These are phyloP conservation scores for Corella eumyota DNA, from an alignment of 23 tunicate species.

Conservation along the genomic window DNA sequence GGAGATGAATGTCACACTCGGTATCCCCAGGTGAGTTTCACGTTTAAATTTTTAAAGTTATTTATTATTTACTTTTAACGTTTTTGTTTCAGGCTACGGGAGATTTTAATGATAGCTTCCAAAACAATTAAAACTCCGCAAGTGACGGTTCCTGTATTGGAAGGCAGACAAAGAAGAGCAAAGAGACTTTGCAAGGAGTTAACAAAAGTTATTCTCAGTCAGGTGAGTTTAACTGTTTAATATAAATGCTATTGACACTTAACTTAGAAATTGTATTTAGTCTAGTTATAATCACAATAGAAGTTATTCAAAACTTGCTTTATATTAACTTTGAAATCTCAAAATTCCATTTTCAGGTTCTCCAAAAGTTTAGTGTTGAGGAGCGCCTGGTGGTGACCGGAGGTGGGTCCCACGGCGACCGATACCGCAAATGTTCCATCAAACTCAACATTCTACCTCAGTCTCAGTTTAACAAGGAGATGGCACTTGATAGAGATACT, in stretches of 20 bases:
- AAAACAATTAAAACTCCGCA: constrained; percentile 76
- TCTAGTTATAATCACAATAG: not conserved
- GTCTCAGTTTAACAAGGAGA: constrained; percentile 33
- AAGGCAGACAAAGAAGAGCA: constrained; percentile 24
- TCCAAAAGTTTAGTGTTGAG: constrained; percentile 43
- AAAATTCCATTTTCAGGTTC: constrained; percentile 23
- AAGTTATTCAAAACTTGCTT: not conserved
- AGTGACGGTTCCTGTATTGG: constrained; percentile 62
- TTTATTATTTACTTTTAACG: not conserved
- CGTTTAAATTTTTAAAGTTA: not conserved
- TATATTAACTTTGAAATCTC: not conserved
- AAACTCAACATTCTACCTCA: constrained; percentile 45
- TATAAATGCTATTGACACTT: not conserved
- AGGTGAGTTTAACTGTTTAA: constrained; percentile 16
- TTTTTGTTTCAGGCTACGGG: constrained; percentile 51
- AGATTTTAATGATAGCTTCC: constrained; percentile 72
- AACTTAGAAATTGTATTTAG: not conserved
- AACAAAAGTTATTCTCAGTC: constrained; percentile 27
- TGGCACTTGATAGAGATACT: constrained; percentile 17
- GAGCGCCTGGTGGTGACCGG: constrained; percentile 43
- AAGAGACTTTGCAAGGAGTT: constrained; percentile 37
- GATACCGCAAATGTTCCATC: constrained; percentile 31
- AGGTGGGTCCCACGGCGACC: not conserved
- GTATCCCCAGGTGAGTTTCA: constrained; percentile 79
- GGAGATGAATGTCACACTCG: constrained; percentile 95